These are phyloP conservation scores for Paraescarpia echinospica DNA, from an alignment of 1,140 invertebrate genomes.

Conservation along the genomic window DNA sequence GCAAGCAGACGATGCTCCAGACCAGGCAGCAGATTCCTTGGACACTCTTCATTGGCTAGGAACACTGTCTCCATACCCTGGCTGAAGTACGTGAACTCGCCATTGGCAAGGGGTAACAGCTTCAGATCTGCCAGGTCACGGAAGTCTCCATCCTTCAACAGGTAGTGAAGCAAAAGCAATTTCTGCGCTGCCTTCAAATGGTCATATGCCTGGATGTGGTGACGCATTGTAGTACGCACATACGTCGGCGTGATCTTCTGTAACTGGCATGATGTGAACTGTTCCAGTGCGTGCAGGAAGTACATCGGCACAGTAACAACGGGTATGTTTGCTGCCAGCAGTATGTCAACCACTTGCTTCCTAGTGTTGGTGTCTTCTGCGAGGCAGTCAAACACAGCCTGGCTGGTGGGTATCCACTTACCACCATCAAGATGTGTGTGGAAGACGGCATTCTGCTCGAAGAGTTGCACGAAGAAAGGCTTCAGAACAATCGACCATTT, in stretches of 20 bases:
- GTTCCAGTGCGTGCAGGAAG: slow-evolving; percentile 11
- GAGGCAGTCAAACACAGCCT: not conserved
- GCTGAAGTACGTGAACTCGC: slow-evolving; percentile 22
- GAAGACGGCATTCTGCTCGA: slow-evolving; percentile 2
- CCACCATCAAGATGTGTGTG: not conserved
- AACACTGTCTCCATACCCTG: slow-evolving; percentile 16
- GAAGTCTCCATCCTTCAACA: too few species aligned
- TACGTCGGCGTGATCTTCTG: slow-evolving; percentile 8
- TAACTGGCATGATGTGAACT: slow-evolving; percentile 22
- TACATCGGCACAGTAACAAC: slow-evolving; percentile 12
- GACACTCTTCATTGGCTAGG: slow-evolving; percentile 21
- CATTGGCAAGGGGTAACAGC: too few species aligned
- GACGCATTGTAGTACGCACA: not conserved
- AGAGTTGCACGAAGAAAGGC: slow-evolving; percentile 20
- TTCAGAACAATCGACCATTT: slow-evolving; percentile 32
- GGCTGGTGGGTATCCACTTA: not conserved
- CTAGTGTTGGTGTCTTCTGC: not conserved
- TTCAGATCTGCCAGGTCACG: too few species aligned
- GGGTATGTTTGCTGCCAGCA: not conserved
- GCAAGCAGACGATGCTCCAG: too few species aligned
- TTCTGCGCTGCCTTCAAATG: too few species aligned
- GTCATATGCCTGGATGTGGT: not conserved
- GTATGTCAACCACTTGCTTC: not conserved
- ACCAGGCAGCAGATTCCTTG: slow-evolving; percentile 11
- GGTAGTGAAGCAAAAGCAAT: too few species aligned